A percentile compares a stretch with the other conserved stretches of the same genome.
Evolutionary conservation across 2,888 invertebrate species (phyloP).

Genomic region (Nezara viridula): DNA sequence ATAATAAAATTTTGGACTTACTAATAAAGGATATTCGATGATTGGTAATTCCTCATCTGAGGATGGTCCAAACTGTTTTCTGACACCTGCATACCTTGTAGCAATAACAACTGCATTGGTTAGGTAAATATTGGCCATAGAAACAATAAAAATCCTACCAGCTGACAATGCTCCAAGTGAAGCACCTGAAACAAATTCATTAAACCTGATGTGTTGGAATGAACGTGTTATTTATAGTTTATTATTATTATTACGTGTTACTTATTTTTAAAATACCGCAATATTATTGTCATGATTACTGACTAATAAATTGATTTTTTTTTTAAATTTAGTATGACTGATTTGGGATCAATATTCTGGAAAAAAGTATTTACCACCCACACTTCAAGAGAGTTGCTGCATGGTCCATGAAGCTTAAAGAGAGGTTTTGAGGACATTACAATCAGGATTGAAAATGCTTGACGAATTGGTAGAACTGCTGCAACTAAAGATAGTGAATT

Average conservation of each 20-base stretch:
- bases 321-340: not conserved
- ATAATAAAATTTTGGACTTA: conserved; percentile 68
- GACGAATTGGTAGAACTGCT: too few relatives aligned
- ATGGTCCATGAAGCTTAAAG: too few relatives aligned
- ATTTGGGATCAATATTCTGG: not conserved
- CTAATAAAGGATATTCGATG: conserved; percentile 87
- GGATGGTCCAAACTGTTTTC: conserved; percentile 80
- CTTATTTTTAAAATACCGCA: too few relatives aligned
- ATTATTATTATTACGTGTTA: not conserved
- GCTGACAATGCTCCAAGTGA: conserved; percentile 89
- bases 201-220: not conserved
- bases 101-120: conserved; percentile 83
- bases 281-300: not conserved
- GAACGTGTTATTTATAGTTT: not conserved
- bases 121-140: conserved; percentile 71
- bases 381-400: too few relatives aligned
- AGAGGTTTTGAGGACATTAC: too few relatives aligned
- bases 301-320: too few relatives aligned
- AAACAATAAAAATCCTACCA: conserved; percentile 83
- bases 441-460: too few relatives aligned
- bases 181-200: conserved; percentile 71
- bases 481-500: too few relatives aligned
- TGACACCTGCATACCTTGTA: conserved; percentile 83
- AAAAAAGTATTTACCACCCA: not conserved
- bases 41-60: conserved; percentile 82